Base-by-base conservation (phyloP, 2,113 vertebrate species). In the Ellobius talpinus region DNA sequence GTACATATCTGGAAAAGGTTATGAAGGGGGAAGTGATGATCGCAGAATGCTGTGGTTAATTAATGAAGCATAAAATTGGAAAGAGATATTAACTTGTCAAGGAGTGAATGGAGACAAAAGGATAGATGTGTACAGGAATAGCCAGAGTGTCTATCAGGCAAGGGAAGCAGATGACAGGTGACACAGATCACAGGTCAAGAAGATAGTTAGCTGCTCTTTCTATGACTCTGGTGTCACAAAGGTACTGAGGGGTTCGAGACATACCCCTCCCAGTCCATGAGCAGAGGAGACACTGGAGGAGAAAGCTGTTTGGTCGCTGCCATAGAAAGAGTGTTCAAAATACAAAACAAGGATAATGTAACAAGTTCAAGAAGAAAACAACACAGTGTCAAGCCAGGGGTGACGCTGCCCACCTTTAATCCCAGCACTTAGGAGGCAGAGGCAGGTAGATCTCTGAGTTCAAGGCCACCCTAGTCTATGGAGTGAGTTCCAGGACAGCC, bases 11-110 rank as follows among this genome's bases (percentile, higher is more conserved):
- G 93, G 94, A 70, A 89, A 79, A 66, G 89, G 92, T 92, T 96
- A 92, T 96, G 89, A 70, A 88, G 78, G 81, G 92, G 70, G 78
- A 97, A 98, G 93, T 90, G 78, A 72, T 1, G 29, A 98, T 81
- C 92, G 45, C 0, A 0, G 91, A 88, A 96, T 93, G 77, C 79
- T 98, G 63, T 87, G 95, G 97, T 96, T 92, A 87, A 92, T 95
- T 98, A 97, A 97, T 91, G 96, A 97, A 96, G 96, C 94, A 90
- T 93, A 97, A 96, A 98, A 97, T 72, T 95, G 58, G 90, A 97
- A 97, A 97, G 77, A 91, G 92, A 97, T 89, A 50, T 52, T 89
- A 97, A 93, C 92, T 65, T 93, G 95, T 95, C 94, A 68, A 84
- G 96, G 73, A 70, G 84, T 52, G 96, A 96, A 94, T 6, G 17